Percentiles rank a stretch among this genome's conserved stretches.
Conservation (phyloP, 2,113 vertebrate species). For the Sturnus vulgaris region DNA sequence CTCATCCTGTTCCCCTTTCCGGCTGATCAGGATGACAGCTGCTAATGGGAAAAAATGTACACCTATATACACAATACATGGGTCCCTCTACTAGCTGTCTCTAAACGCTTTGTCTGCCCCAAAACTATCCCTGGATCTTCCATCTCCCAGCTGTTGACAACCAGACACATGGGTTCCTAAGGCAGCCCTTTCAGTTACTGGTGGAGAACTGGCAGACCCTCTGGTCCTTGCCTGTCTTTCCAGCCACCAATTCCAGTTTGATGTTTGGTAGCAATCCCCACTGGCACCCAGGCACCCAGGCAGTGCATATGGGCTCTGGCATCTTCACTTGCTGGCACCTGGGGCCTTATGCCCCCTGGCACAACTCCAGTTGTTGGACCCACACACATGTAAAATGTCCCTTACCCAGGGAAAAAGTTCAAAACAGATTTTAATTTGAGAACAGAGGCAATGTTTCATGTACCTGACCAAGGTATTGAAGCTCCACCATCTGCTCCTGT, state of each 20-base stretch:
- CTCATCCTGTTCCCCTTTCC: neutral
- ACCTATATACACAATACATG: neutral
- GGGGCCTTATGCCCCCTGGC: rapidly evolving
- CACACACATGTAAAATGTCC: neutral
- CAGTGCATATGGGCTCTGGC: neutral
- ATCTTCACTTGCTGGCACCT: neutral
- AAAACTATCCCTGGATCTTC: neutral
- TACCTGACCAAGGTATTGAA: neutral
- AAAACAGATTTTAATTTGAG: neutral
- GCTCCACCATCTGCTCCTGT: rapidly evolving
- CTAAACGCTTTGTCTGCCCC: neutral
- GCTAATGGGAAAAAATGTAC: neutral
- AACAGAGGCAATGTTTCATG: neutral
- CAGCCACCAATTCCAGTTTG: neutral
- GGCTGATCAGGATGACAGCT: neutral
- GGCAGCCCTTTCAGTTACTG: neutral
- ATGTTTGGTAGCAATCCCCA: neutral
- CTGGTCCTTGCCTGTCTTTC: neutral
- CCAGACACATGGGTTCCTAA: rapidly evolving
- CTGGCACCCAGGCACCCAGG: neutral
- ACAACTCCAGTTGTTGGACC: neutral
- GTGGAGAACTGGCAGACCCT: neutral
- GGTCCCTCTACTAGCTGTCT: neutral
- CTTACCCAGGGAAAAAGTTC: neutral
- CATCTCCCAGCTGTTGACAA: neutral